phyloP scores from a whole-genome alignment of 2,888 invertebrate species.

The Cistogaster globosa region DNA sequence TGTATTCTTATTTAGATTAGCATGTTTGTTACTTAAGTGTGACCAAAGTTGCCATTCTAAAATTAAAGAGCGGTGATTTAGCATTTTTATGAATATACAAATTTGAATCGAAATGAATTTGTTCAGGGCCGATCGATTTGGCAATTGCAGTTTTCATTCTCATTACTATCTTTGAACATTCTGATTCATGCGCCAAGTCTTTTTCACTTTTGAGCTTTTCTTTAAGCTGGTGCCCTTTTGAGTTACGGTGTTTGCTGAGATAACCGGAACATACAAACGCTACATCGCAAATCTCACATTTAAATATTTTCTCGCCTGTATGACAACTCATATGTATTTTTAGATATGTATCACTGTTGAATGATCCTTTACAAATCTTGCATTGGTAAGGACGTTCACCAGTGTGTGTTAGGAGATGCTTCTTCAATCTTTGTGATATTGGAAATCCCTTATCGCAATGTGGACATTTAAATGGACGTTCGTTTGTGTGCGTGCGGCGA shows the following conservation, averaged over 20 bases:
- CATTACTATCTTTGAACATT: no score
- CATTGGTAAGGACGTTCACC: slow-evolving; percentile 86
- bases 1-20: no score
- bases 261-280: slow-evolving; percentile 86
- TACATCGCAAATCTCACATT: slow-evolving; percentile 77
- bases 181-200: no score
- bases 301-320: slow-evolving; percentile 83
- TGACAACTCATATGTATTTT: slow-evolving; percentile 88
- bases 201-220: no score
- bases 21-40: no score
- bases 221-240: slow-evolving; percentile 75
- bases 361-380: slow-evolving; percentile 83
- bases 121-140: no score
- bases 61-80: no score
- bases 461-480: slow-evolving; percentile 85
- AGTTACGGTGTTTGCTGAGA: slow-evolving; percentile 86
- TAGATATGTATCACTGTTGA: slow-evolving; percentile 80
- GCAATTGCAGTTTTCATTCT: slow-evolving; percentile 72
- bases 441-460: slow-evolving; percentile 83
- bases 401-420: slow-evolving; percentile 85
- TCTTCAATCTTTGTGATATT: slow-evolving; percentile 85
- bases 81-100: no score
- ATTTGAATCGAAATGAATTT: no score
- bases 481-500: slow-evolving; percentile 85
- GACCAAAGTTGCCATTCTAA: no score